Conservation (phyloP, 2,797 vertebrate species). For the Bryconaethiops microstoma region DNA sequence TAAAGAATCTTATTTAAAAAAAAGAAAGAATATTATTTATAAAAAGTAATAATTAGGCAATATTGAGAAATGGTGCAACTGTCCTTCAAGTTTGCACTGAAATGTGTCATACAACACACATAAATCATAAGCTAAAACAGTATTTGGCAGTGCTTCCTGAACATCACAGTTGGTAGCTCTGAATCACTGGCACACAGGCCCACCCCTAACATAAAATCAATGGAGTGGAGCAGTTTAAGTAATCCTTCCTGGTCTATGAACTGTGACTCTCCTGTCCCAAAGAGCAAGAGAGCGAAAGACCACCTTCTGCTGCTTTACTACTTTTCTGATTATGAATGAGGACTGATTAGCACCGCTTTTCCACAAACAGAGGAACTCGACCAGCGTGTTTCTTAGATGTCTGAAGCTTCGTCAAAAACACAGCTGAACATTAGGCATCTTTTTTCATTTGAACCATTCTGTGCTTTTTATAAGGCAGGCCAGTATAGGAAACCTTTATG, state of each 20-base stretch:
- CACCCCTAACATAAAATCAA: slow-evolving; percentile 49
- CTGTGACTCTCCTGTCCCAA: slow-evolving; percentile 22
- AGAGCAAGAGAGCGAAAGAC: slow-evolving; percentile 20
- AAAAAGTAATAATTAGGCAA: too few relatives aligned
- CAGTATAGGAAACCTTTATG: neutral
- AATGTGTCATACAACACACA: neutral
- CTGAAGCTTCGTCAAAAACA: slow-evolving; percentile 22
- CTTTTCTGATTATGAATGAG: slow-evolving; percentile 31
- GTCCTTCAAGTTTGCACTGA: neutral
- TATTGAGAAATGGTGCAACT: neutral
- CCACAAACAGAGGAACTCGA: slow-evolving; percentile 1
- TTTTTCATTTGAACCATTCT: slow-evolving; percentile 9
- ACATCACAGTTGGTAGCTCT: slow-evolving; percentile 24
- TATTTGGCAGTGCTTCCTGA: slow-evolving; percentile 8
- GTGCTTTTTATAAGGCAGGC: slow-evolving; percentile 14
- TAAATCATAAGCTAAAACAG: neutral
- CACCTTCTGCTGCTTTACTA: slow-evolving; percentile 18
- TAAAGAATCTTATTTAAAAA: too few relatives aligned
- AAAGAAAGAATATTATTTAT: too few relatives aligned
- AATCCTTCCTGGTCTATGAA: slow-evolving; percentile 40
- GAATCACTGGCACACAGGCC: slow-evolving; percentile 27
- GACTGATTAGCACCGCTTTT: slow-evolving; percentile 26
- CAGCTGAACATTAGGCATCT: slow-evolving; percentile 15
- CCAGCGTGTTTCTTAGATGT: slow-evolving; percentile 1
- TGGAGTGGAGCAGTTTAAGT: slow-evolving; percentile 46